Conservation (phyloP, 1,140 invertebrate genomes). For the Ladona fulva region DNA sequence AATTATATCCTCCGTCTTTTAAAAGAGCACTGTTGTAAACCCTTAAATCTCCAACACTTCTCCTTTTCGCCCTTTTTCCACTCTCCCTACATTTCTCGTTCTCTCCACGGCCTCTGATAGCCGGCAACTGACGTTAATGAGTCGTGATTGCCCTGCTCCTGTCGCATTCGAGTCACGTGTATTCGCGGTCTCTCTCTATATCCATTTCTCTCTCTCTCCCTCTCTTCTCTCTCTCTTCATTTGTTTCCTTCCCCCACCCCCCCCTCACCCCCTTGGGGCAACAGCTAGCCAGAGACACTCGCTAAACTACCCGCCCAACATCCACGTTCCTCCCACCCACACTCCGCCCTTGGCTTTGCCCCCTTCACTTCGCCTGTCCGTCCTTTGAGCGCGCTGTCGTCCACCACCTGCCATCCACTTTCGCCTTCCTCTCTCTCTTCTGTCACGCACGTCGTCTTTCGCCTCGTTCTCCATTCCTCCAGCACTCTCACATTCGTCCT, state of each 20-base stretch:
- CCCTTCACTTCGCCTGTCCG: too few species aligned
- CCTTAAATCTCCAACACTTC: not conserved
- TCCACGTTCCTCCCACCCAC: too few species aligned
- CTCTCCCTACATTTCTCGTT: not conserved
- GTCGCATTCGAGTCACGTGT: slow-evolving; percentile 6
- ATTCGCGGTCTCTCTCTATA: not conserved
- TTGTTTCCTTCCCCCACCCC: too few species aligned
- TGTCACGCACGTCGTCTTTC: not conserved
- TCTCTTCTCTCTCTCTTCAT: too few species aligned
- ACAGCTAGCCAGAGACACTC: too few species aligned
- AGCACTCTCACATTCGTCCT: not conserved
- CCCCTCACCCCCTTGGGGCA: too few species aligned
- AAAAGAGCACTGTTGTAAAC: too few species aligned
- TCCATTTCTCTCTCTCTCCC: not conserved
- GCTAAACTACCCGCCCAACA: too few species aligned
- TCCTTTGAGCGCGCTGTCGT: too few species aligned
- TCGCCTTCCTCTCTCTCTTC: not conserved
- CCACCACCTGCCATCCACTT: not conserved
- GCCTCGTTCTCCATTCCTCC: not conserved
- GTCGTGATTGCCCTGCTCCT: not conserved
- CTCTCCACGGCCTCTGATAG: not conserved
- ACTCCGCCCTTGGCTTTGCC: too few species aligned
- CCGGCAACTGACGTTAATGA: slow-evolving; percentile 7
- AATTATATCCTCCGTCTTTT: too few species aligned
- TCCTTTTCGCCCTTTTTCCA: not conserved